Evolutionary conservation across 1,140 invertebrate genomes (phyloP).

Genomic region (Temnothorax longispinosus): DNA sequence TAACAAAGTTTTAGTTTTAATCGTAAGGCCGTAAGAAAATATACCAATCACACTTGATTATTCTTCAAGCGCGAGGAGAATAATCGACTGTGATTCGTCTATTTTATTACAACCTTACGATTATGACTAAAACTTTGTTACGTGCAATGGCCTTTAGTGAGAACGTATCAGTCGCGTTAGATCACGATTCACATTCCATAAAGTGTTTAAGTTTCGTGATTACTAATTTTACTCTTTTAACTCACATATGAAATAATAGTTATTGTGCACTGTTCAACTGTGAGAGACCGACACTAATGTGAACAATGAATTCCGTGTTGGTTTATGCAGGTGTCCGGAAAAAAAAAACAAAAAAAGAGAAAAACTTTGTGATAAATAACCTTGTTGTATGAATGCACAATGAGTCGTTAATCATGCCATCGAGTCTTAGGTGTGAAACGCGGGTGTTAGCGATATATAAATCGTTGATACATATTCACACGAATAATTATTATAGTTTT

Average conservation of each 20-base stretch:
- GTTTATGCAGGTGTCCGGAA: neutral
- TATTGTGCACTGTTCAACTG: neutral
- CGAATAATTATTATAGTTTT: neutral
- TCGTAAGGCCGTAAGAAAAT: too few relatives aligned
- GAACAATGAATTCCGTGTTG: neutral
- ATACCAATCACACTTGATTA: too few relatives aligned
- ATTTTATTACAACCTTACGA: too few relatives aligned
- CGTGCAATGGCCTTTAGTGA: too few relatives aligned
- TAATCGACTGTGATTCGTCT: too few relatives aligned
- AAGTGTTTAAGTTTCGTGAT: neutral
- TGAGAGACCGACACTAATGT: neutral
- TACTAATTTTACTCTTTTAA: neutral
- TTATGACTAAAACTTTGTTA: too few relatives aligned
- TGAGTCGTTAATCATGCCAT: slow-evolving; percentile 58
- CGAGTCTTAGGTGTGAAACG: slow-evolving; percentile 11
- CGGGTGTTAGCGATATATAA: slow-evolving; percentile 33
- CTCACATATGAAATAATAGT: neutral
- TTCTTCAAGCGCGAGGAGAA: too few relatives aligned
- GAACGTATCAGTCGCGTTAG: neutral
- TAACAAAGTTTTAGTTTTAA: too few relatives aligned
- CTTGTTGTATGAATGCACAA: slow-evolving; percentile 36
- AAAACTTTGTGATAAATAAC: slow-evolving; percentile 25
- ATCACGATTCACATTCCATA: neutral
- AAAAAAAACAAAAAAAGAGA: neutral
- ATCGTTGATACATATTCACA: neutral